Percentiles rank a stretch among this genome's conserved stretches.
These are phyloP conservation scores for rabbit (Oryctolagus cuniculus) DNA, from an alignment of 2,113 vertebrate species.

Conservation along the genomic window mOryCun1.1 NC_091453.1:20618001-20618500, in stretches of 20 bases:
- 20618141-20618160: not conserved
- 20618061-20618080: not conserved
- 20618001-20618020: not conserved
- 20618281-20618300: not conserved
- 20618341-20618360: not conserved
- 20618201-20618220: not conserved
- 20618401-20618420: not conserved
- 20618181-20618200: not conserved
- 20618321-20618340: not conserved
- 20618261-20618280: not conserved
- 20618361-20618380: not conserved
- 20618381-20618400: not conserved
- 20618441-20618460: not conserved
- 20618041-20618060: not conserved
- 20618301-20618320: not conserved
- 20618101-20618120: not conserved
- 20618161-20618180: not conserved
- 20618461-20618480: not conserved
- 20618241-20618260: not conserved
- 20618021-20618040: not conserved
- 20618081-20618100: not conserved
- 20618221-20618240: not conserved
- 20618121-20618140: not conserved
- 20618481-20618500: not conserved
- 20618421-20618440: not conserved